phyloP scores from a whole-genome alignment of 2,113 vertebrate genomes.

The Leiothrix lutea region DNA sequence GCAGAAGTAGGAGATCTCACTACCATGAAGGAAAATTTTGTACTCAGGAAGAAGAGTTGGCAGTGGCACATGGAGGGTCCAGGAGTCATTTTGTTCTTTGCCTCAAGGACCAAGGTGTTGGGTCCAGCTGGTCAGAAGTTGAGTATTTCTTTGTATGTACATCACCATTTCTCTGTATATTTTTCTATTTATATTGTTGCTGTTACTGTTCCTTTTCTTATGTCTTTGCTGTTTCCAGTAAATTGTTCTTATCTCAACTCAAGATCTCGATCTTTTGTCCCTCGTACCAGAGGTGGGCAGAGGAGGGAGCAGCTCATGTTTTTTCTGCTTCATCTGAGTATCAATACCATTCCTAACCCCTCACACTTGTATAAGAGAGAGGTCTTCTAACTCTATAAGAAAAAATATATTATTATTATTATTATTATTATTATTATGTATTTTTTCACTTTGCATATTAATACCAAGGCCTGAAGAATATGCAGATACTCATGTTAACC shows the following conservation, averaged over 20 bases:
- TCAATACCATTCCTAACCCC: background rate
- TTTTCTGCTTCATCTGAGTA: background rate
- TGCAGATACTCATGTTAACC: background rate
- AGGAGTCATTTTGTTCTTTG: background rate
- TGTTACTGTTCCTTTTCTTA: background rate
- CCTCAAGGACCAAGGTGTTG: accelerated
- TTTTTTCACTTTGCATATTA: background rate
- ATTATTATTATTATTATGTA: too few species aligned
- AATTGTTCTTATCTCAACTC: background rate
- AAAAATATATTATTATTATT: accelerated
- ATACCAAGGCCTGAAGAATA: background rate
- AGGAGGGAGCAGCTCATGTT: background rate
- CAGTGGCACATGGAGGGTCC: background rate
- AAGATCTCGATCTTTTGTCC: background rate
- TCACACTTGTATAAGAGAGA: background rate
- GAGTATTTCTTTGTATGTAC: background rate
- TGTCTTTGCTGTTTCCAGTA: background rate
- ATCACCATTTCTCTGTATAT: background rate
- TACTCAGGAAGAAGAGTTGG: accelerated
- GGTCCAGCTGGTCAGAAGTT: accelerated
- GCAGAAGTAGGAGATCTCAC: background rate
- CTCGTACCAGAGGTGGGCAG: background rate
- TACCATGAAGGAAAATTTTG: background rate
- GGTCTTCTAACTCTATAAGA: background rate
- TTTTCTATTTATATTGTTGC: background rate